Conservation (phyloP, 2,113 vertebrate genomes). For the Stercorarius parasiticus region DNA sequence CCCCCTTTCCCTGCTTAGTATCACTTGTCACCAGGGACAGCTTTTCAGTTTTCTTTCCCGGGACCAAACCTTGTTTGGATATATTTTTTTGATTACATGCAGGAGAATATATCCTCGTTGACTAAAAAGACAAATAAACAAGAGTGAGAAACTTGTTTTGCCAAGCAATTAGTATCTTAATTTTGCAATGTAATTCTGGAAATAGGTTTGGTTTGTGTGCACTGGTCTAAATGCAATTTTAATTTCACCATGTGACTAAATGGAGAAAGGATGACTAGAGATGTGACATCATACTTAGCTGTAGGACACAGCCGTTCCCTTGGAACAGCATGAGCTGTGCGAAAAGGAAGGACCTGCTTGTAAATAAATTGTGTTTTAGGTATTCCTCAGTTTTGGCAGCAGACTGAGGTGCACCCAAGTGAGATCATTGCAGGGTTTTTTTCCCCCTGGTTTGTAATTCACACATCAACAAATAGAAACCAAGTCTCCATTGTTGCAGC, state of each 20-base stretch:
- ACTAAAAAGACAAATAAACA: constrained; percentile 21
- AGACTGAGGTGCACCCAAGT: neutral
- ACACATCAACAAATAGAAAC: constrained; percentile 41
- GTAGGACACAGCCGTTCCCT: constrained; percentile 8
- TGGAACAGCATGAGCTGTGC: neutral
- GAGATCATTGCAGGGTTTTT: neutral
- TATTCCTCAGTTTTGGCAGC: constrained; percentile 4
- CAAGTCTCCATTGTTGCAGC: neutral
- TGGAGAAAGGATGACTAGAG: neutral
- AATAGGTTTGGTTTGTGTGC: neutral
- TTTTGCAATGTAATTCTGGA: neutral
- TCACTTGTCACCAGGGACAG: neutral
- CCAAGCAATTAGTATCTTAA: neutral
- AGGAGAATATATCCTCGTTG: neutral
- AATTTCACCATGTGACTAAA: constrained; percentile 25
- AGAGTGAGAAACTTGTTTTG: neutral
- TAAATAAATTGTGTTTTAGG: constrained; percentile 7
- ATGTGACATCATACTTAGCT: neutral
- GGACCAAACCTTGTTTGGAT: neutral
- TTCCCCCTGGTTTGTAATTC: neutral
- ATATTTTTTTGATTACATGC: neutral
- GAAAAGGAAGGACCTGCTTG: neutral
- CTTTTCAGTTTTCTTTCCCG: neutral
- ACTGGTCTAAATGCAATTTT: neutral
- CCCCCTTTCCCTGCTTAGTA: neutral